Evolutionary conservation across 2,113 vertebrate genomes (phyloP).

Genomic region (Arizona elegans): DNA sequence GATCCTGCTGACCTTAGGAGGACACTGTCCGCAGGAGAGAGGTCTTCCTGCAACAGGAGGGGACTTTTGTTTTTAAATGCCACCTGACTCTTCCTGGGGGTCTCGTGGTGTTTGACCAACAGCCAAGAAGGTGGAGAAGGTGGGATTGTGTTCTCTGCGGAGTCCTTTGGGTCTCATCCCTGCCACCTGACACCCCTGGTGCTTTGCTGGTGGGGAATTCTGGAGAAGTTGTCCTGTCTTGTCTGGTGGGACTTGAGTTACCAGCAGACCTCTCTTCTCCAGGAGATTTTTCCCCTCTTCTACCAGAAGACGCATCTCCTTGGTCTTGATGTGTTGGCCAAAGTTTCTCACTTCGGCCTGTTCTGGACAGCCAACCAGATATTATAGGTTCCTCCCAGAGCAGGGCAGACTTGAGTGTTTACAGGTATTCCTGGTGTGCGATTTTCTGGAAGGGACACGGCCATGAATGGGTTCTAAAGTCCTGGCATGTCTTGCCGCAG

Average conservation of each 20-base stretch:
- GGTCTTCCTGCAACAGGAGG: background rate
- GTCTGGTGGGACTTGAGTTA: background rate
- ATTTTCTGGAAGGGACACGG: background rate
- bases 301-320: background rate
- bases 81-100: background rate
- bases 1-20: background rate
- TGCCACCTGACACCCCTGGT: background rate
- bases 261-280: background rate
- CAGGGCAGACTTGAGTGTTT: background rate
- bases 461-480: background rate
- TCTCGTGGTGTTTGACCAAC: background rate
- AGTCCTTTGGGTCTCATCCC: background rate
- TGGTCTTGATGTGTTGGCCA: background rate
- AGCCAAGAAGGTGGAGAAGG: background rate
- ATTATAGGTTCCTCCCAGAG: background rate
- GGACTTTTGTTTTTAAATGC: background rate
- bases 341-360: background rate
- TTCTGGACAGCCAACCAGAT: background rate
- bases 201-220: background rate
- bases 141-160: background rate
- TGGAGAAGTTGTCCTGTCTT: background rate
- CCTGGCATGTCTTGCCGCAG: background rate
- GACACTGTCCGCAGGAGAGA: background rate
- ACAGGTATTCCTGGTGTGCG: background rate
- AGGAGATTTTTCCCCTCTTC: background rate